phyloP scores from a whole-genome alignment of 2,797 vertebrate genomes.

The Anguilla obscura region DNA sequence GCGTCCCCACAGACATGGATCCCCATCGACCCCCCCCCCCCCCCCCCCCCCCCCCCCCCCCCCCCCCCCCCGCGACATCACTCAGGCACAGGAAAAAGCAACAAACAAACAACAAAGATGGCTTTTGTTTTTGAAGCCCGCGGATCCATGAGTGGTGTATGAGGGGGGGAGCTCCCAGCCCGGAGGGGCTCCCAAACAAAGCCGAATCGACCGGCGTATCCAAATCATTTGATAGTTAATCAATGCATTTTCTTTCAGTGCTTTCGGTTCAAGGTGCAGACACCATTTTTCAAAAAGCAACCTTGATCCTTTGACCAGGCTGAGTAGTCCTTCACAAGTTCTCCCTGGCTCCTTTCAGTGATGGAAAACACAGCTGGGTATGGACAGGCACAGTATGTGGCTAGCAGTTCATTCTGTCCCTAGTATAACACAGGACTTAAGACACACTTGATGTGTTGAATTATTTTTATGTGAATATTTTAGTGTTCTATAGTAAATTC shows the following conservation, averaged over 20 bases:
- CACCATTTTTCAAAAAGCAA: constrained; percentile 64
- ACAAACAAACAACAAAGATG: constrained; percentile 60
- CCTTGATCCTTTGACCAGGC: constrained; percentile 70
- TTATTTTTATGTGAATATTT: neutral
- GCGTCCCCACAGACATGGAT: neutral
- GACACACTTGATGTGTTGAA: neutral
- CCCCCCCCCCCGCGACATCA: constrained; percentile 2
- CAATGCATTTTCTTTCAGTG: constrained; percentile 75
- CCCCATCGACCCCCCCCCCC: constrained; percentile 12
- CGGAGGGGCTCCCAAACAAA: constrained; percentile 65
- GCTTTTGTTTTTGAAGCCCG: constrained; percentile 69
- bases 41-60: neutral
- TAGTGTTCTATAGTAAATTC: neutral
- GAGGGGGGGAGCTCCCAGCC: constrained; percentile 71
- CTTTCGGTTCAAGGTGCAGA: constrained; percentile 42
- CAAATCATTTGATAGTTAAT: constrained; percentile 83
- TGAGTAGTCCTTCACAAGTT: constrained; percentile 47
- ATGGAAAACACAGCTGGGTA: neutral
- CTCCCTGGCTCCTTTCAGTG: neutral
- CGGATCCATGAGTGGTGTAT: constrained; percentile 70
- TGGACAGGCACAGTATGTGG: neutral
- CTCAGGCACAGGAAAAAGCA: constrained; percentile 19
- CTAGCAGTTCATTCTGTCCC: neutral
- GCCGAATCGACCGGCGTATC: constrained; percentile 73
- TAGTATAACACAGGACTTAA: neutral